Evolutionary conservation across 1,140 invertebrate species (phyloP), one percentile per base, ranked within the genome.

Genomic region (Physella acuta): DNA sequence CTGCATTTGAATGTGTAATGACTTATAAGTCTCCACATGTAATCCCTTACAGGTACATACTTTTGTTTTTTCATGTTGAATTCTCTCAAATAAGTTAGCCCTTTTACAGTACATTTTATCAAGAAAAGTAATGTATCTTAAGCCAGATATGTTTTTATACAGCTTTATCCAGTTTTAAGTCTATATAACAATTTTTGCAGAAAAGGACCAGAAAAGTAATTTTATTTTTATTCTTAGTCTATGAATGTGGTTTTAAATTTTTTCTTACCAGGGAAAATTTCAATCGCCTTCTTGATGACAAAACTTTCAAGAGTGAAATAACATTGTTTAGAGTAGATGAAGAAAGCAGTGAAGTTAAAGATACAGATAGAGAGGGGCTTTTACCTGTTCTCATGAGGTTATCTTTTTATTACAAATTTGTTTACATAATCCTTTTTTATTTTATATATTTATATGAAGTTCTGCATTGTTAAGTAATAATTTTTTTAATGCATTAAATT

Each of bases 271-370:
- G 79, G 59, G 79, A 79, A 58, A 81, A 79, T 33, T 81, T 81
- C 73, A 69, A 77, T 39, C 71, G 76, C 11, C 70, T 81, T 52
- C 66, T 96, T 0, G 91, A 95, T 80, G 94, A 96, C 56, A 92
- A 92, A 72, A 92, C 92, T 73, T 91, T 97, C 68, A 93, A 93
- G 84, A 90, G 90, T 70, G 93, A 94, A 82, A 79, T 97, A 0
- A 88, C 89, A 0, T 85, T 89, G 11, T 95, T 97, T 77, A 90
- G 90, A 78, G 88, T 95, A 4, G 90, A 92, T 73, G 86, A 87
- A 70, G 89, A 92, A 31, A 89, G 88, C 64, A 86, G 90, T 61
- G 82, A 87, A 31, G 87, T 95, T n/a, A 86, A 88, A 56, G 77
- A 85, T 0, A 90, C 92, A 56, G 91, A 97, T 81, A 88, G 94